A percentile compares a stretch with the other conserved stretches of the same genome.
Evolutionary conservation across 2,888 invertebrate species (phyloP).

Genomic region (Chrysotoxum bicinctum): DNA sequence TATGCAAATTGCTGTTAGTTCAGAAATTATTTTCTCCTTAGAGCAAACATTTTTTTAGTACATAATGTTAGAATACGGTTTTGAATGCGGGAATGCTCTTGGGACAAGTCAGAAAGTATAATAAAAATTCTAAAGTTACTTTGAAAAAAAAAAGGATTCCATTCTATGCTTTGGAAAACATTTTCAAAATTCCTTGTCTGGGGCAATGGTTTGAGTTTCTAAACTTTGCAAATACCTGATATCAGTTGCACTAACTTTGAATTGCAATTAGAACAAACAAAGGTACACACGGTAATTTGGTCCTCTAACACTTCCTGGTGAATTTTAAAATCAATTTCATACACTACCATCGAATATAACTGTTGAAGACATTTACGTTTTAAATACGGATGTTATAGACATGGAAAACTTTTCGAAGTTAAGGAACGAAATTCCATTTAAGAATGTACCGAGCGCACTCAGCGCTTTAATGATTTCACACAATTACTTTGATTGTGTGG

Average conservation of each 20-base stretch:
- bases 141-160: neutral
- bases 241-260: conserved; percentile 15
- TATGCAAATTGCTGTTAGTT: conserved; percentile 40
- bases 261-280: neutral
- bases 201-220: neutral
- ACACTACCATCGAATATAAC: neutral
- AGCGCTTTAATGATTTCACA: conserved; percentile 39
- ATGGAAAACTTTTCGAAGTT: neutral
- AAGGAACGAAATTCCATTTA: neutral
- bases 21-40: conserved; percentile 39
- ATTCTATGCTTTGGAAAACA: neutral
- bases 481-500: conserved; percentile 42
- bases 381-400: conserved; percentile 8
- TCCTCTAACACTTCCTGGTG: neutral
- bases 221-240: neutral
- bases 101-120: neutral
- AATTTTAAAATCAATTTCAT: conserved; percentile 42
- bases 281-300: neutral
- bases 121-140: too few species aligned
- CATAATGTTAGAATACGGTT: neutral
- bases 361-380: conserved; percentile 37
- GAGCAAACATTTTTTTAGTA: neutral
- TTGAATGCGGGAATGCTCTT: neutral
- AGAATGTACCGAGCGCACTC: neutral
- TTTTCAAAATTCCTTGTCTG: neutral